Evolutionary conservation across 2,797 vertebrate species (phyloP), one percentile per base, ranked within the genome.

Genomic region (Pagetopsis macropterus): DNA sequence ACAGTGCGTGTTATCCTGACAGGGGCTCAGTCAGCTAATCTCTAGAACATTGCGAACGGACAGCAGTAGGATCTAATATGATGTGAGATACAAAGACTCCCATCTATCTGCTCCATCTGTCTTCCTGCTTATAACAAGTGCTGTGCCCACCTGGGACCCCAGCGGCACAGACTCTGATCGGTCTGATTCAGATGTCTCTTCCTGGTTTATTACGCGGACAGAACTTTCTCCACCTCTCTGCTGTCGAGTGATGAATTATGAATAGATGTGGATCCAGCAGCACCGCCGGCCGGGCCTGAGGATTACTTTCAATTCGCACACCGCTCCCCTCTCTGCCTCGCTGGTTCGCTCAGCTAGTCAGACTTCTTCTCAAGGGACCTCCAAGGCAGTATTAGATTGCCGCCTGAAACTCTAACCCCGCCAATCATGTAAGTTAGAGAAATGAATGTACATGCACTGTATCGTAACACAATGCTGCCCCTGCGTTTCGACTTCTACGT

Each of bases 201-300:
- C 83, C 71, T 60, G 83, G 65, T 88, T 89, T 89, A 85, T 90
- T 90, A 87, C 88, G 82, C 8, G 16, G 72, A 75, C 77, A 86
- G 80, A 89, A 88, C 85, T 89, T 88, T 88, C 87, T 85, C 84
- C 77, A 87, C 78, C 78, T 77, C 77, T 5, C 87, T 84, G 84
- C 87, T 82, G 84, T 86, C 65, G 74, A 79, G 76, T 77, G 82
- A 88, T 93, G 81, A 93, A 93, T 93, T 90, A 93, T 93, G 92
- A 91, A 92, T 91, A 78, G 83, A 86, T 69, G 78, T 72, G 79
- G 89, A 84, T 93, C 76, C 83, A 82, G 84, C 75, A 54, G 81
- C 70, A 56, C 76, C 12, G 74, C 58, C 4, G 67, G 80, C 67
- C 79, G 70, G 83, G 73, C 85, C 66, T 51, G 60, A 85, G 83